Conservation (phyloP, 1,140 invertebrate genomes). For the Hydropsyche tenuis region DNA sequence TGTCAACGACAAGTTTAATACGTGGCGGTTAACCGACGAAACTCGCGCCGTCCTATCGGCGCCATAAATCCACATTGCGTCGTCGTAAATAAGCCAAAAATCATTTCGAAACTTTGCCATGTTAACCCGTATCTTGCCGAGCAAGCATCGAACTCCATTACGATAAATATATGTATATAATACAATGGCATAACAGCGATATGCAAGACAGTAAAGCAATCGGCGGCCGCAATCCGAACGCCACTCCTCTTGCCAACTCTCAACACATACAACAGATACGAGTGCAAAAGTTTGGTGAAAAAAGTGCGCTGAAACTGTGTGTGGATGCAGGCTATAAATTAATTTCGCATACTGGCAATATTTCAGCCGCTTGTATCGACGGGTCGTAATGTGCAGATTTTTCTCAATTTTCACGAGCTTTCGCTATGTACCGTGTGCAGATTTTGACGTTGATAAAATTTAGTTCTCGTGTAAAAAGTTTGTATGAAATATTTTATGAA, state of each 20-base stretch:
- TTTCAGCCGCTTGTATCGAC: too few species aligned
- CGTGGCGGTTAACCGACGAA: background rate
- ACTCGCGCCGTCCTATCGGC: slow-evolving; percentile 15
- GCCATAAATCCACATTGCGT: slow-evolving; percentile 34
- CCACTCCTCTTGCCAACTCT: too few species aligned
- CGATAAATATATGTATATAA: background rate
- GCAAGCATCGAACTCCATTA: too few species aligned
- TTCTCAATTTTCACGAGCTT: background rate
- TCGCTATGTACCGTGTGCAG: background rate
- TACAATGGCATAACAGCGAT: background rate
- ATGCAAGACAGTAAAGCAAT: too few species aligned
- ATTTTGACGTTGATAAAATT: background rate
- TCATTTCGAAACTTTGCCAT: slow-evolving; percentile 1
- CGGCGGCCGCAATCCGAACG: too few species aligned
- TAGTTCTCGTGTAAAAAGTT: background rate
- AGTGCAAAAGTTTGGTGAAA: too few species aligned
- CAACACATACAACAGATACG: too few species aligned
- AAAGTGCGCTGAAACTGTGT: background rate
- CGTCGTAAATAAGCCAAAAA: slow-evolving; percentile 38
- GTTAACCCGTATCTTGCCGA: too few species aligned
- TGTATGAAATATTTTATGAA: too few species aligned
- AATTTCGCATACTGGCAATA: background rate
- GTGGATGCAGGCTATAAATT: background rate
- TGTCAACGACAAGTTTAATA: background rate
- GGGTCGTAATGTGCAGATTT: background rate